Evolutionary conservation across 2,888 invertebrate species (phyloP).

Genomic region (Scrobipalpa atriplicella): DNA sequence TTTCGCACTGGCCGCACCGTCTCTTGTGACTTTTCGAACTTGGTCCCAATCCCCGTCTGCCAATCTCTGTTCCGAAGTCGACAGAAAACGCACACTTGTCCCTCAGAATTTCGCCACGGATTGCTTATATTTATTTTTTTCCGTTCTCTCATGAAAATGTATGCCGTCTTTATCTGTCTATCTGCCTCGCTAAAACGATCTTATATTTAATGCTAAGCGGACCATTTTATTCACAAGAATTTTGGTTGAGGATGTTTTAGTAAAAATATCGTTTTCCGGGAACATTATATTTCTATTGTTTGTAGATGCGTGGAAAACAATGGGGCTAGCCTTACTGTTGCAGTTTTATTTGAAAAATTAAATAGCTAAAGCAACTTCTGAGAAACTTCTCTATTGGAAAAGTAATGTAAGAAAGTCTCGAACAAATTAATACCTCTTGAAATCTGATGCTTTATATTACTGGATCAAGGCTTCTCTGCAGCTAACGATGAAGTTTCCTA

Average conservation of each 20-base stretch:
- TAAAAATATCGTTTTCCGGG: slow-evolving; percentile 48
- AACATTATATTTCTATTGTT: slow-evolving; percentile 60
- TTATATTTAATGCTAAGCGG: slow-evolving; percentile 72
- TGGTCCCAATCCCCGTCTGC: slow-evolving; percentile 47
- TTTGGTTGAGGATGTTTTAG: slow-evolving; percentile 52
- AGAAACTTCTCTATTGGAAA: not conserved
- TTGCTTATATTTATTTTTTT: slow-evolving; percentile 65
- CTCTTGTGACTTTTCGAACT: slow-evolving; percentile 53
- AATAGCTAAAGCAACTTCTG: not conserved
- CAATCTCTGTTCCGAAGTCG: slow-evolving; percentile 59
- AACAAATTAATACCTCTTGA: slow-evolving; percentile 41
- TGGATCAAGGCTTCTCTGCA: slow-evolving; percentile 52
- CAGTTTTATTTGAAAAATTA: not conserved
- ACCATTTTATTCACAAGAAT: slow-evolving; percentile 66
- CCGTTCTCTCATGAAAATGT: slow-evolving; percentile 69
- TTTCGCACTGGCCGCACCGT: slow-evolving; percentile 49
- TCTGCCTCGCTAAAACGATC: slow-evolving; percentile 69
- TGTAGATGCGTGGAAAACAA: slow-evolving; percentile 56
- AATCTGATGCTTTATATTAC: slow-evolving; percentile 47
- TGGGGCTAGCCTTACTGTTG: slow-evolving; percentile 31
- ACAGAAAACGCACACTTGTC: slow-evolving; percentile 63
- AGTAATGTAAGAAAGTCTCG: not conserved
- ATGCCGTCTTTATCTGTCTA: slow-evolving; percentile 71
- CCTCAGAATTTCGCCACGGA: slow-evolving; percentile 60
- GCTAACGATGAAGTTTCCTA: slow-evolving; percentile 69